Evolutionary conservation across 2,888 invertebrate species (phyloP).

Genomic region (Catotricha subobsoleta): DNA sequence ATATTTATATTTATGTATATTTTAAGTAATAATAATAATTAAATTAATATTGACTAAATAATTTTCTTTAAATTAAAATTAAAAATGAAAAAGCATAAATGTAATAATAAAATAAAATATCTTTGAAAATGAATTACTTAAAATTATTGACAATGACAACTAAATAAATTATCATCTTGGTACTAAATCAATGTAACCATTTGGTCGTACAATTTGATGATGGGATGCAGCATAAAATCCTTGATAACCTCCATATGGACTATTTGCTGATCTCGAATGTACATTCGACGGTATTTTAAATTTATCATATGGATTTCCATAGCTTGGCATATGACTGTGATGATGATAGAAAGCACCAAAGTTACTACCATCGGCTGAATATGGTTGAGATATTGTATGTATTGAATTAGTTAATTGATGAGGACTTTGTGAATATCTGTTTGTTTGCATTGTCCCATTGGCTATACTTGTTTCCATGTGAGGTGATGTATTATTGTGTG

Average conservation of each 20-base stretch:
- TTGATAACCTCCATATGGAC: slow-evolving; percentile 25
- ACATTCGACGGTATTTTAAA: slow-evolving; percentile 19
- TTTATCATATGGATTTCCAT: slow-evolving; percentile 28
- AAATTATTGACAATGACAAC: too few species aligned
- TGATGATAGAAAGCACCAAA: slow-evolving; percentile 30
- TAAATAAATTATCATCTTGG: too few species aligned
- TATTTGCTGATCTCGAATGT: slow-evolving; percentile 14
- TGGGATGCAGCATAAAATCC: slow-evolving; percentile 11
- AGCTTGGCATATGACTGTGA: slow-evolving; percentile 14
- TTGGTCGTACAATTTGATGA: slow-evolving; percentile 11
- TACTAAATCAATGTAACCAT: slow-evolving; percentile 23
- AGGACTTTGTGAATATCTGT: background rate
- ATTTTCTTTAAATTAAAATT: too few species aligned
- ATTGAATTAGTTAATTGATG: background rate
- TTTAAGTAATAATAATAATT: too few species aligned
- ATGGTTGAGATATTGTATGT: slow-evolving; percentile 18
- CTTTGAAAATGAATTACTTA: too few species aligned
- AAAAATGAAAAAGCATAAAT: too few species aligned
- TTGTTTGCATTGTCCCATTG: background rate
- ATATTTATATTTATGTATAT: too few species aligned
- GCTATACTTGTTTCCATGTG: background rate
- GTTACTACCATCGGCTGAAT: slow-evolving; percentile 25
- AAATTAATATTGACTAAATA: too few species aligned
- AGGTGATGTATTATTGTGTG: background rate
- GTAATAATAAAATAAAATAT: too few species aligned